phyloP scores from a whole-genome alignment of 2,113 vertebrate genomes.

The Rhea pennata region DNA sequence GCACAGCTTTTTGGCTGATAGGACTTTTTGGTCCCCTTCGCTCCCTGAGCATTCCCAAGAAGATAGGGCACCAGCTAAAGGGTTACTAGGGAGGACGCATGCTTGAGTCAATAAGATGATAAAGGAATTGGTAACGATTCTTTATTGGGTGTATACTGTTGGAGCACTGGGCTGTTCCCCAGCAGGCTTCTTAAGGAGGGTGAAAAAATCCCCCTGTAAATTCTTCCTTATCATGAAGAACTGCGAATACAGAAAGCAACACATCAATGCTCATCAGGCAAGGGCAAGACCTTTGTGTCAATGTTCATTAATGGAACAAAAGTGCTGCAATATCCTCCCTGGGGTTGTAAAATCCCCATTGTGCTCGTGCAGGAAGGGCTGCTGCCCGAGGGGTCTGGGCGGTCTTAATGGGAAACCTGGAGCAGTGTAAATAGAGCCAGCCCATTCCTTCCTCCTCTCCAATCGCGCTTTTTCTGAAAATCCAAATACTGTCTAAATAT shows the following conservation, averaged over 20 bases:
- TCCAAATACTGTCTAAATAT: not conserved
- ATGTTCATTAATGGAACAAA: constrained; percentile 53
- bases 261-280: constrained; percentile 66
- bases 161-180: not conserved
- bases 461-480: not conserved
- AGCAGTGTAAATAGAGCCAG: constrained; percentile 9
- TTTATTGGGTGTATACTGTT: not conserved
- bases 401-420: constrained; percentile 4
- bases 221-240: constrained; percentile 13
- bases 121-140: not conserved
- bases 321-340: not conserved
- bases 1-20: not conserved
- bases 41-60: not conserved
- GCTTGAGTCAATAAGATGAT: not conserved
- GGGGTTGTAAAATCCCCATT: constrained; percentile 28
- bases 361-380: constrained; percentile 49
- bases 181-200: not conserved
- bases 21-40: not conserved
- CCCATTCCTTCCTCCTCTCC: not conserved
- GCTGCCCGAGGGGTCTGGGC: not conserved
- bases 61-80: not conserved
- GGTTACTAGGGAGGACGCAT: not conserved
- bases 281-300: constrained; percentile 69
- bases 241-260: constrained; percentile 28
- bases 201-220: constrained; percentile 5